Conservation (phyloP, 2,797 vertebrate genomes). For the Chlorospingus semifuscus region DNA sequence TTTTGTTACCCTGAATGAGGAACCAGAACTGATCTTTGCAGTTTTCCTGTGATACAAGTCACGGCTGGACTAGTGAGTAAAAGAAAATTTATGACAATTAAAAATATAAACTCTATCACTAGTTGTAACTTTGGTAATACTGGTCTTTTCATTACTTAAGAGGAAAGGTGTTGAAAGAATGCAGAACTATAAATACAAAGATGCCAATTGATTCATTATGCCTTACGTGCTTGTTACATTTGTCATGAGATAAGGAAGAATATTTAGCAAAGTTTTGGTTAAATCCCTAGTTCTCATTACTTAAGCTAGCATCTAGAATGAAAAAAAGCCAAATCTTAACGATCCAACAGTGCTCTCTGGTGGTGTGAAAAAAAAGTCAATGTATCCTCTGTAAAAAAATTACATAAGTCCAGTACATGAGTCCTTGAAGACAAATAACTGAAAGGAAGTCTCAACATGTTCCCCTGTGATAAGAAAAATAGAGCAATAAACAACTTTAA, state of each 20-base stretch:
- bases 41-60: not conserved
- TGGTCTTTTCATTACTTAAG: not conserved
- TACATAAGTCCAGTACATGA: not conserved
- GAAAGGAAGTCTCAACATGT: constrained; percentile 54
- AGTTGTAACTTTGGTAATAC: not conserved
- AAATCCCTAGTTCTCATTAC: constrained; percentile 15
- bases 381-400: not conserved
- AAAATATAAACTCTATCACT: not conserved
- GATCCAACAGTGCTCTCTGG: constrained; percentile 76
- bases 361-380: constrained; percentile 42
- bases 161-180: not conserved
- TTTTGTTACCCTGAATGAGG: not conserved
- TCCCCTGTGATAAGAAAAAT: constrained; percentile 64
- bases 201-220: constrained; percentile 28
- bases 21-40: not conserved
- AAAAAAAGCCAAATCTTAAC: not conserved
- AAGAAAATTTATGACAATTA: not conserved
- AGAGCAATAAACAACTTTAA: constrained; percentile 54
- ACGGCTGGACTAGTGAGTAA: not conserved
- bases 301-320: constrained; percentile 1
- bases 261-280: constrained; percentile 42
- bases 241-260: constrained; percentile 39
- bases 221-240: constrained; percentile 32
- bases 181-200: not conserved
- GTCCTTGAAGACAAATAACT: constrained; percentile 56